Conservation (phyloP, 2,888 invertebrate species). For the Bruchidius siliquastri region DNA sequence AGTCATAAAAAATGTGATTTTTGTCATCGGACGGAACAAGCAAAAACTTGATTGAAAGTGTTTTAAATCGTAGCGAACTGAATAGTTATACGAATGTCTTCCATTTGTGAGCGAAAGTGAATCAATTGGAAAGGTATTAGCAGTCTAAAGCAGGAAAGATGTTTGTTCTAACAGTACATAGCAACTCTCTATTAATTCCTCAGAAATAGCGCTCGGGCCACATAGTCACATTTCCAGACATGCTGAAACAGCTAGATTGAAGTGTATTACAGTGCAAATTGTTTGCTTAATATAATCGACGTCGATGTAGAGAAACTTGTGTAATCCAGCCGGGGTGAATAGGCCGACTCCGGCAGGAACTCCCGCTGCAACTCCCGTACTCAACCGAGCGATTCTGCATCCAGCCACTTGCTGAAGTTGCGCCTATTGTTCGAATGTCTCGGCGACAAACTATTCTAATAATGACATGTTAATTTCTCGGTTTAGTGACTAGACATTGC, state of each 20-base stretch:
- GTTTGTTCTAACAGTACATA: no score
- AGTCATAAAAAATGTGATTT: no score
- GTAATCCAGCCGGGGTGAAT: conserved; percentile 2
- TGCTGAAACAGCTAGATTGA: neutral
- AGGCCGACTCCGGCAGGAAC: neutral
- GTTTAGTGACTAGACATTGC: neutral
- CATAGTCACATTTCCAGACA: neutral
- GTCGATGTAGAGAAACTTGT: conserved; percentile 1
- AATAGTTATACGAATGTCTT: no score
- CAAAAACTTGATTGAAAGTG: no score
- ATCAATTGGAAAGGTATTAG: no score
- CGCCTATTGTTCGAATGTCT: conserved; percentile 1
- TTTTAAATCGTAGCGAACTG: no score
- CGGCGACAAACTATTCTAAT: conserved; percentile 2
- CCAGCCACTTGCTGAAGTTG: conserved; percentile 1
- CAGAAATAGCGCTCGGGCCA: neutral
- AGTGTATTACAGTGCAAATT: conserved; percentile 5
- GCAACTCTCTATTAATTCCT: no score
- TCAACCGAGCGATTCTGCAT: neutral
- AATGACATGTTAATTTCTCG: conserved; percentile 4
- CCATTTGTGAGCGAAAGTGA: no score
- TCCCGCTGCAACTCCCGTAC: neutral
- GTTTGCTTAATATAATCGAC: conserved; percentile 5
- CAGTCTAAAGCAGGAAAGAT: no score
- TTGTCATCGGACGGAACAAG: no score